Conservation (phyloP, 1,140 invertebrate species). For the Doryteuthis pealeii region DNA sequence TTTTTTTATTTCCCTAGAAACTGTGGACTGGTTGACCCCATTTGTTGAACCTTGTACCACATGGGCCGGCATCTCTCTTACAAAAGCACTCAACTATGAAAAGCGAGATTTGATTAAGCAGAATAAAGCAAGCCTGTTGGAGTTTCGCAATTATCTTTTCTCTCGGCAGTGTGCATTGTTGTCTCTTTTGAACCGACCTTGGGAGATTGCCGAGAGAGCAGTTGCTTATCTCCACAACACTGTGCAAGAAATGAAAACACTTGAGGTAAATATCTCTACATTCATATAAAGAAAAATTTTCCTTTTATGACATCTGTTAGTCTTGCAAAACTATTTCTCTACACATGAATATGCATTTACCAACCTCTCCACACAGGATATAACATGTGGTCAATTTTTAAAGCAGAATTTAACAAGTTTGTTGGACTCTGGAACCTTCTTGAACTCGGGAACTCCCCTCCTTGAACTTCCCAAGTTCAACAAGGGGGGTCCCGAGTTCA, state of each 20-base stretch:
- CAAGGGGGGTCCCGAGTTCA: too few relatives aligned
- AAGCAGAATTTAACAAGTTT: too few relatives aligned
- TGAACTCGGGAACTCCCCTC: too few relatives aligned
- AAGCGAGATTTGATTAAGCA: conserved; percentile 71
- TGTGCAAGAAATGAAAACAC: conserved; percentile 73
- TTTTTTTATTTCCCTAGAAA: conserved; percentile 61
- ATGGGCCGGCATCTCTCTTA: conserved; percentile 81
- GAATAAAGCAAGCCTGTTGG: conserved; percentile 74
- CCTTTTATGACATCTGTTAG: background rate
- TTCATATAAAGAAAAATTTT: too few relatives aligned
- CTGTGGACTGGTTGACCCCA: conserved; percentile 73
- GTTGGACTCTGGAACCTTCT: too few relatives aligned
- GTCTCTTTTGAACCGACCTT: conserved; percentile 74
- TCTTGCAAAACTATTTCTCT: too few relatives aligned
- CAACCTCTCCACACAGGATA: too few relatives aligned
- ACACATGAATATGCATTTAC: too few relatives aligned
- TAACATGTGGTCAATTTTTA: too few relatives aligned
- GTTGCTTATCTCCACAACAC: conserved; percentile 85
- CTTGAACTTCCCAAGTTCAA: too few relatives aligned
- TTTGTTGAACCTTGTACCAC: conserved; percentile 76
- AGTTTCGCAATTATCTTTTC: conserved; percentile 93
- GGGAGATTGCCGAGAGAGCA: conserved; percentile 83
- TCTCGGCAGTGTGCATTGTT: conserved; percentile 88
- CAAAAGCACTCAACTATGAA: conserved; percentile 69
- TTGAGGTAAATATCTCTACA: conserved; percentile 79